Evolutionary conservation across 2,888 invertebrate species (phyloP), one percentile per base, ranked within the genome.

Genomic region (Andrena marginata): DNA sequence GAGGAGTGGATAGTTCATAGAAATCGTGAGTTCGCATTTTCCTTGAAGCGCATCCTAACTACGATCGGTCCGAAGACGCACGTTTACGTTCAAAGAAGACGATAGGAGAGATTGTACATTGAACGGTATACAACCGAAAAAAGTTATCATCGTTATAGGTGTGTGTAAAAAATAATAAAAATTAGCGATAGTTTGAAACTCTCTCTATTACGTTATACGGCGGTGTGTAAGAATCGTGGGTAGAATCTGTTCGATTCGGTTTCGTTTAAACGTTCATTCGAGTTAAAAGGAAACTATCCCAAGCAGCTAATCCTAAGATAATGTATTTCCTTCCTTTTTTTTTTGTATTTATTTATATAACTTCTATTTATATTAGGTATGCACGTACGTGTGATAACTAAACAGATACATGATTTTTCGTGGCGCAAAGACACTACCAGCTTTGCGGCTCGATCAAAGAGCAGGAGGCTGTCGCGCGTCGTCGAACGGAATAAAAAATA

Each of bases 291-390:
- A 92, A 92, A 93, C 90, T 93, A 91, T 92, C 89, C 92, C 93
- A 94, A 94, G 93, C 93, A 91, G 92, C 93, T 94, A 94, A 93
- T 92, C 89, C 93, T 93, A 93, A 91, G 92, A 93, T 93, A 93
- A 92, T 93, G 91, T 92, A 93, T 92, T 93, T 93, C 92, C 91
- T 88, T 91, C 91, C 42, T 10, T 35, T 79, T 59, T 79, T 70
- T 78, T 72, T 79, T 85, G 42, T 42, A 42, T 42, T 90, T 91
- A 89, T 92, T 91, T 87, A 89, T 91, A 92, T 93, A 93, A 92
- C 90, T 92, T 93, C 92, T 93, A 93, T 93, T 92, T 92, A 92
- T 93, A 92, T 92, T 93, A 92, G 92, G 92, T 93, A 93, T 93
- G 92, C 90, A 90, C 88, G 91, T 93, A 93, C 86, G 91, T 90